Evolutionary conservation across 2,113 vertebrate species (phyloP), one percentile per base, ranked within the genome.

Genomic region (Laticauda laticaudata): DNA sequence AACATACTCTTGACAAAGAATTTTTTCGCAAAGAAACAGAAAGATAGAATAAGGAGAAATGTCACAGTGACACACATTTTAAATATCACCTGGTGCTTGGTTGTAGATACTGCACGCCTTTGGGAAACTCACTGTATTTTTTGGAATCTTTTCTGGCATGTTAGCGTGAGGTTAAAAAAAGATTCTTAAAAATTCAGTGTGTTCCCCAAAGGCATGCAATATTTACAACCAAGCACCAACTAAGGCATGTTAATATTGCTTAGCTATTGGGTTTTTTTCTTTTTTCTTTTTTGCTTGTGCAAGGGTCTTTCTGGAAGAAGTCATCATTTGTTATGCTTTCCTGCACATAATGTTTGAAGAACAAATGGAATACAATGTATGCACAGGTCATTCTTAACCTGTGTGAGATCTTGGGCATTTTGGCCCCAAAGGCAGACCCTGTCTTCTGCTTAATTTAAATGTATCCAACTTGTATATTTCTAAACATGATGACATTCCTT

Each of bases 11-110:
- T 94, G 97, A 97, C 96, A 97, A 97, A 96, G 95, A 96, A 96
- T 96, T 95, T 96, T 95, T 97, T 97, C 97, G 96, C 96, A 96
- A 97, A 97, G 96, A 96, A 97, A 95, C 95, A 96, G 96, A 97
- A 96, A 96, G 96, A 95, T 95, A 95, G 95, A 39, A 92, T 51
- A 94, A 93, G 97, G 94, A 53, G 94, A 93, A 93, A 95, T 75
- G 95, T 88, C 92, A 97, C 88, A 45, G 91, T 88, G 93, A 90
- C 90, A 95, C 96, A 89, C 86, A 89, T 94, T 94, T 93, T 95
- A 92, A 91, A 92, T 95, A 94, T 97, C 94, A 92, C 92, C 94
- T 56, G 88, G 93, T 54, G 94, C 95, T 96, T 96, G 94, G 90
- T 95, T 94, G 94, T 96, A 96, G 95, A 94, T 96, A 96, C 96